A percentile compares a stretch with the other conserved stretches of the same genome.
Conservation (phyloP, 2,888 invertebrate genomes). For the Phragmatobia fuliginosa region DNA sequence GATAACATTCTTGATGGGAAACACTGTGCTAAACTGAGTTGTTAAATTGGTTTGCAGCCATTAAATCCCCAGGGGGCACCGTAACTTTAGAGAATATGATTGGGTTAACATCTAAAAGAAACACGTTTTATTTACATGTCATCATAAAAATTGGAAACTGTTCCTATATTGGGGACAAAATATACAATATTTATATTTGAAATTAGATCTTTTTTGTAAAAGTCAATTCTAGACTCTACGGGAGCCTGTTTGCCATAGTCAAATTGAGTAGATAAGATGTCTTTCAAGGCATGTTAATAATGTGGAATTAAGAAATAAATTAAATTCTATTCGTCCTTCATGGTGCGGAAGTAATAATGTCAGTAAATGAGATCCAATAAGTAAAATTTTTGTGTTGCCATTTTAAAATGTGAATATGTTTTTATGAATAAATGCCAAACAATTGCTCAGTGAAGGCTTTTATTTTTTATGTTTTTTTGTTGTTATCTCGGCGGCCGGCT, state of each 20-base stretch:
- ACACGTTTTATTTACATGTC: conserved; percentile 52
- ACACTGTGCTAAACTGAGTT: conserved; percentile 78
- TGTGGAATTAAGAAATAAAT: conserved; percentile 1
- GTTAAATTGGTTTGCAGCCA: conserved; percentile 74
- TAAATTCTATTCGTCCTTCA: conserved; percentile 1
- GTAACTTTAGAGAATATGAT: conserved; percentile 62
- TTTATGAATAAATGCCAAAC: conserved; percentile 62
- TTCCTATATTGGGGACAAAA: conserved; percentile 8
- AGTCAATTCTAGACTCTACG: conserved; percentile 13
- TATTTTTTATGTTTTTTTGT: conserved; percentile 66
- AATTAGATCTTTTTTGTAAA: conserved; percentile 6
- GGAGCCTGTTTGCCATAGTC: background rate
- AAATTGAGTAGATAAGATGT: background rate
- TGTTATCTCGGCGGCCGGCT: conserved; percentile 75
- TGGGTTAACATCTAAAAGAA: conserved; percentile 62
- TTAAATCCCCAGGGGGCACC: conserved; percentile 72
- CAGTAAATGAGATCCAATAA: conserved; percentile 21
- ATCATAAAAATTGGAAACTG: conserved; percentile 41
- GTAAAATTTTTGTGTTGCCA: conserved; percentile 28
- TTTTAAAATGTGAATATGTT: conserved; percentile 50
- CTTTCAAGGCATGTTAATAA: background rate
- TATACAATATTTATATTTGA: conserved; percentile 4
- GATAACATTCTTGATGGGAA: conserved; percentile 80
- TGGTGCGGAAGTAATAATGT: conserved; percentile 17
- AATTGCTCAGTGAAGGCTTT: conserved; percentile 71